A percentile compares a stretch with the other conserved stretches of the same genome.
Evolutionary conservation across 2,797 vertebrate species (phyloP).

Genomic region (Malacoctenus gilli): DNA sequence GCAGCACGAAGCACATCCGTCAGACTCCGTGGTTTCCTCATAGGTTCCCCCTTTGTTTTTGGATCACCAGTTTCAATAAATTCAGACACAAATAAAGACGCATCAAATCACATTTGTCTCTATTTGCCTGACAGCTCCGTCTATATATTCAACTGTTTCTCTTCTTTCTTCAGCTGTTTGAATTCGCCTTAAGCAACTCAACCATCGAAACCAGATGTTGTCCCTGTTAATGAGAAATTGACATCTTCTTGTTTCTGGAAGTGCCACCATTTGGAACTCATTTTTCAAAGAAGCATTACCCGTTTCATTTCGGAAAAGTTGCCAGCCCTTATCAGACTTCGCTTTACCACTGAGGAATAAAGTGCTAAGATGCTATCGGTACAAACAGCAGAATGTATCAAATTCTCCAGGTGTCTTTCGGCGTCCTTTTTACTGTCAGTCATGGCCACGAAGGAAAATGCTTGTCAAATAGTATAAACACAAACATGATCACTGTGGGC

Average conservation of each 20-base stretch:
- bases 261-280: neutral
- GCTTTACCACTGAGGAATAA: conserved; percentile 3
- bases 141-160: neutral
- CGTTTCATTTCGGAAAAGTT: conserved; percentile 3
- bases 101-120: neutral
- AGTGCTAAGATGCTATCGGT: conserved; percentile 1
- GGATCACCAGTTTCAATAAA: neutral
- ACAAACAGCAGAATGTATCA: neutral
- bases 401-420: conserved; percentile 6
- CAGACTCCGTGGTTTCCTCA: neutral
- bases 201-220: neutral
- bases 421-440: conserved; percentile 5
- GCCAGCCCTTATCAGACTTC: neutral
- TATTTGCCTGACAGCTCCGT: neutral
- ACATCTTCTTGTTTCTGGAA: neutral
- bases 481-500: conserved; percentile 6
- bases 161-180: neutral
- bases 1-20: neutral
- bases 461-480: conserved; percentile 4
- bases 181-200: conserved; percentile 1
- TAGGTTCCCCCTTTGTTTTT: neutral
- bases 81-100: neutral
- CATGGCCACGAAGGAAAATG: conserved; percentile 2
- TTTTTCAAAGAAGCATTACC: neutral
- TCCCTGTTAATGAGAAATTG: conserved; percentile 1